Conservation (phyloP, 2,113 vertebrate genomes). For the Nothoprocta pentlandii region DNA sequence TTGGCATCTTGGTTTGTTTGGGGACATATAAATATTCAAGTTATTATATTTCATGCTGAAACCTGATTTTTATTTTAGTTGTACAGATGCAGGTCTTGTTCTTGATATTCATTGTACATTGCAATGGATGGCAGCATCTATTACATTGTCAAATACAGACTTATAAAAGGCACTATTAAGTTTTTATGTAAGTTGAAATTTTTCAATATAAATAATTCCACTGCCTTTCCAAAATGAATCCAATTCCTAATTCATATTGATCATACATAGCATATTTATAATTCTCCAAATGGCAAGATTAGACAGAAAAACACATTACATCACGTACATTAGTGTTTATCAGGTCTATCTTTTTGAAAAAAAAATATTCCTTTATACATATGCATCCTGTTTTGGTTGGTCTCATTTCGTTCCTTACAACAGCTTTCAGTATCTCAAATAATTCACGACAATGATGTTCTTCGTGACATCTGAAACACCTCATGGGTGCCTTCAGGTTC, state of each 20-base stretch:
- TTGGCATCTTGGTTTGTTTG: neutral
- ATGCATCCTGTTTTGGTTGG: neutral
- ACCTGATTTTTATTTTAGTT: neutral
- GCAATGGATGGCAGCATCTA: neutral
- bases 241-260: neutral
- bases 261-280: neutral
- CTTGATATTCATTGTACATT: neutral
- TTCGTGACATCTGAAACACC: neutral
- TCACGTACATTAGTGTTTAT: neutral
- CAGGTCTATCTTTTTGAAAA: neutral
- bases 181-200: neutral
- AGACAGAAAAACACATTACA: neutral
- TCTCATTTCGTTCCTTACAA: neutral
- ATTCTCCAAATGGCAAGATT: neutral
- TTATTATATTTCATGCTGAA: neutral
- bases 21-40: neutral
- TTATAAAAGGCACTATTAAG: neutral
- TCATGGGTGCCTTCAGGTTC: neutral
- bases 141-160: neutral
- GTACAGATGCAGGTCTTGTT: neutral
- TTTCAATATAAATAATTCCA: neutral
- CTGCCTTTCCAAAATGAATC: neutral
- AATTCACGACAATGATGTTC: neutral
- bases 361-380: neutral
- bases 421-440: neutral